Evolutionary conservation across 2,888 invertebrate genomes (phyloP).

Genomic region (Seira ritae): DNA sequence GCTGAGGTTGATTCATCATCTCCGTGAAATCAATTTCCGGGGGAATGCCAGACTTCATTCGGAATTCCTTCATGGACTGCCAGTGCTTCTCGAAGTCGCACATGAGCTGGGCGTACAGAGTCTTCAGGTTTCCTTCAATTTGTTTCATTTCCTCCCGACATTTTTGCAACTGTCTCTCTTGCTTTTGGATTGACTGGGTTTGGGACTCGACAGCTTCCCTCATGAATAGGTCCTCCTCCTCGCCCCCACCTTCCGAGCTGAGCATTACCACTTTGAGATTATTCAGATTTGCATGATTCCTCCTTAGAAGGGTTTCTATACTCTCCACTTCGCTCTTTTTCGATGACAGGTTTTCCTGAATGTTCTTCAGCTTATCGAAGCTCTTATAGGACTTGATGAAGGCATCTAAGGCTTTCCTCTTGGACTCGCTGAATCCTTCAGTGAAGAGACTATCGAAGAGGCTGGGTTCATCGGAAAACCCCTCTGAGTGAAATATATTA

Average conservation of each 20-base stretch:
- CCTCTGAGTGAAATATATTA: background rate
- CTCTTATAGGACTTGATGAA: conserved; percentile 64
- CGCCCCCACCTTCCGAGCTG: conserved; percentile 29
- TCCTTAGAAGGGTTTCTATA: conserved; percentile 53
- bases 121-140: conserved; percentile 54
- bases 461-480: background rate
- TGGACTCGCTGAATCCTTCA: conserved; percentile 45
- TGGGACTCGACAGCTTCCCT: conserved; percentile 47
- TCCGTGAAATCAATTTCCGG: conserved; percentile 1
- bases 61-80: conserved; percentile 5
- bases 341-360: conserved; percentile 44
- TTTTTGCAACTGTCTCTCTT: conserved; percentile 55
- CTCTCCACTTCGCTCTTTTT: conserved; percentile 60
- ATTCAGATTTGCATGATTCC: conserved; percentile 45
- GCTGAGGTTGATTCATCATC: background rate
- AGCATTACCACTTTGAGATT: conserved; percentile 44
- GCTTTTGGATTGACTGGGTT: conserved; percentile 59
- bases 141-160: conserved; percentile 50
- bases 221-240: conserved; percentile 36
- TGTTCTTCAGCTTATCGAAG: conserved; percentile 48
- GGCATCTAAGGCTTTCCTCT: conserved; percentile 65
- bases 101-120: conserved; percentile 82
- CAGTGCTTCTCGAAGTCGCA: conserved; percentile 80
- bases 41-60: background rate
- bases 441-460: conserved; percentile 39